Conservation (phyloP, 2,113 vertebrate species). For the Verasper variegatus region DNA sequence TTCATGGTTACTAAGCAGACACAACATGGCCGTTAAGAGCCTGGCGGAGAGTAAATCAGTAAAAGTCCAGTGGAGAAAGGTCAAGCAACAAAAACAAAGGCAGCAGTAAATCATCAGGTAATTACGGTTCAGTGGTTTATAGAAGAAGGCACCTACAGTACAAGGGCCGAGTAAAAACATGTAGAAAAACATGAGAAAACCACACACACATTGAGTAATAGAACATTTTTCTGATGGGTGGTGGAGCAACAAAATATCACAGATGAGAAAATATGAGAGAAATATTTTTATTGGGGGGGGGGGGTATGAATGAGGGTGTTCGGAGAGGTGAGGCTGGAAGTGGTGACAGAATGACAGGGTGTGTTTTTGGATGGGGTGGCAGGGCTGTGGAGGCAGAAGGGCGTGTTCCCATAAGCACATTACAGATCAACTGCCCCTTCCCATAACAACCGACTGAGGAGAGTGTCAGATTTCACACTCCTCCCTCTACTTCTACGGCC, state of each 20-base stretch:
- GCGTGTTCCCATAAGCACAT: slow-evolving; percentile 67
- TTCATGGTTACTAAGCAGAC: slow-evolving; percentile 15
- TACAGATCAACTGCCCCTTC: slow-evolving; percentile 31
- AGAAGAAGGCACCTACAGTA: not conserved
- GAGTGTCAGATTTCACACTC: slow-evolving; percentile 66
- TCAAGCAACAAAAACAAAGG: not conserved
- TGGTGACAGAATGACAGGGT: slow-evolving; percentile 58
- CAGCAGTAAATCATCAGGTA: not conserved
- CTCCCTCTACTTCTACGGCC: slow-evolving; percentile 28
- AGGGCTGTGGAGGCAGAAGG: slow-evolving; percentile 30
- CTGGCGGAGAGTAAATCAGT: not conserved
- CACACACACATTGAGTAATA: too few species aligned
- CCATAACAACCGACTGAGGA: slow-evolving; percentile 20
- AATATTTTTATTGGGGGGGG: too few species aligned
- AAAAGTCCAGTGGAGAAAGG: slow-evolving; percentile 8
- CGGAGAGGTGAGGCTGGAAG: slow-evolving; percentile 29
- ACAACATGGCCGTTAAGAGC: not conserved
- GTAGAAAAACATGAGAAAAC: not conserved
- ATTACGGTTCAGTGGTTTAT: not conserved
- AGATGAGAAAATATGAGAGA: too few species aligned
- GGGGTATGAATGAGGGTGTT: not conserved
- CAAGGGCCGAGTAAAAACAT: not conserved
- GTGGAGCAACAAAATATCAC: too few species aligned
- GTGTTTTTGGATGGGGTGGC: slow-evolving; percentile 47
- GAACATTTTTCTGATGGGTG: too few species aligned